phyloP scores from a whole-genome alignment of 2,113 vertebrate species.

The Gambusia affinis region DNA sequence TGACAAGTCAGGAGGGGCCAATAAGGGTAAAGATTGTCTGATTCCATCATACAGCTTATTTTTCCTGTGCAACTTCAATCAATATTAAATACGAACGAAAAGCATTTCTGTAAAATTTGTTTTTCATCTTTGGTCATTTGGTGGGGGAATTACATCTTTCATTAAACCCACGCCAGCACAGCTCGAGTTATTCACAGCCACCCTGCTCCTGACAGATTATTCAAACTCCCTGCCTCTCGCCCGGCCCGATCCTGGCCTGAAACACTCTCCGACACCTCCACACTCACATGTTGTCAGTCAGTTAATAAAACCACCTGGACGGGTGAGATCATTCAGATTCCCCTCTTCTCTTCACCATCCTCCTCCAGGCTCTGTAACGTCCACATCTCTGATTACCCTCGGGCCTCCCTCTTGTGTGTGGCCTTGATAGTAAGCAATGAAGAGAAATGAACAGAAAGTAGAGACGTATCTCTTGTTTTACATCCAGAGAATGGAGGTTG shows the following conservation, averaged over 20 bases:
- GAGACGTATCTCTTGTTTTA: constrained; percentile 15
- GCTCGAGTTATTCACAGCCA: constrained; percentile 4
- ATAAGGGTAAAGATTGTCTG: no score
- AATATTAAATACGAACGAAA: no score
- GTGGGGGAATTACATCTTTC: no score
- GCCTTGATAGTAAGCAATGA: constrained; percentile 14
- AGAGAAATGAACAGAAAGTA: constrained; percentile 17
- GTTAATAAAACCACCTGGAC: constrained; percentile 53
- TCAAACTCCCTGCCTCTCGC: constrained; percentile 9
- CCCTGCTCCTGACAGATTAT: constrained; percentile 11
- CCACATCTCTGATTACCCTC: constrained; percentile 54
- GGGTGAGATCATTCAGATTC: constrained; percentile 48
- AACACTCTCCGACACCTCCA: constrained; percentile 28
- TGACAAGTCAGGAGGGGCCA: no score
- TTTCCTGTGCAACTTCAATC: no score
- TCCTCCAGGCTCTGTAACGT: constrained; percentile 49
- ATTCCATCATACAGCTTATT: no score
- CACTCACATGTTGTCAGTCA: constrained; percentile 32
- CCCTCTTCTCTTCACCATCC: constrained; percentile 40
- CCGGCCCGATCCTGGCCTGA: neutral
- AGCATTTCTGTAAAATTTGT: no score
- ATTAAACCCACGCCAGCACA: constrained; percentile 1
- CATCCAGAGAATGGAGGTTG: constrained; percentile 3
- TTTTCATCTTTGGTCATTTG: no score
- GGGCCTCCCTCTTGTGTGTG: constrained; percentile 2